These are phyloP conservation scores for Falco biarmicus DNA, from an alignment of 2,797 vertebrate genomes.

Conservation along the genomic window DNA sequence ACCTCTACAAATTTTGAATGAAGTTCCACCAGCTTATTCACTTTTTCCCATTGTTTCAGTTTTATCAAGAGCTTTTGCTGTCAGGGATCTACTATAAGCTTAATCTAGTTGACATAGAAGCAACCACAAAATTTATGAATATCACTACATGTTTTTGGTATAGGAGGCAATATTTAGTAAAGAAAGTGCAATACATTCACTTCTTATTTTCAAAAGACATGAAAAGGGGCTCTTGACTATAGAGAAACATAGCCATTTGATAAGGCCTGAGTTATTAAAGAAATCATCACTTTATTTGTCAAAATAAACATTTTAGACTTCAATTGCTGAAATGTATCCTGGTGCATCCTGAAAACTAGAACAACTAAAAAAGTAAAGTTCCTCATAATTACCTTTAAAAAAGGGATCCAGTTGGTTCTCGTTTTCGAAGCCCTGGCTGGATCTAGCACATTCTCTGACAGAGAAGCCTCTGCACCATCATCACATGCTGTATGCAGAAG, in stretches of 20 bases:
- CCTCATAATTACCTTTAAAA: slow-evolving; percentile 74
- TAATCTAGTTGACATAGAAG: slow-evolving; percentile 71
- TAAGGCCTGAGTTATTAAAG: not conserved
- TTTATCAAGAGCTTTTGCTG: slow-evolving; percentile 81
- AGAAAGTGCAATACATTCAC: not conserved
- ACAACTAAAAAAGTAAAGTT: not conserved
- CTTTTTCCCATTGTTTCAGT: slow-evolving; percentile 73
- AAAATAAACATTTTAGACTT: not conserved
- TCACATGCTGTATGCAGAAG: slow-evolving; percentile 79
- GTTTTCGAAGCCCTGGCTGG: slow-evolving; percentile 74
- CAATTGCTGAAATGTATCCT: not conserved
- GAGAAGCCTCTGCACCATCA: slow-evolving; percentile 68
- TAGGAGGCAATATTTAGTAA: not conserved
- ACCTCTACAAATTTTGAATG: slow-evolving; percentile 79
- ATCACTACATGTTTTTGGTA: not conserved
- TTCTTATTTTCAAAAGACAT: not conserved
- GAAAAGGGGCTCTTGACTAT: not conserved
- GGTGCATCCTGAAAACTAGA: not conserved
- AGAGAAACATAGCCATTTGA: not conserved
- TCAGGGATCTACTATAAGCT: slow-evolving; percentile 81
- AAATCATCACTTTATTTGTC: not conserved
- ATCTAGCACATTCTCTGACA: slow-evolving; percentile 58
- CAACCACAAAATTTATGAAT: not conserved
- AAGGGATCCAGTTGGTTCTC: slow-evolving; percentile 77
- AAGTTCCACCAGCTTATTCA: slow-evolving; percentile 76